phyloP scores from a whole-genome alignment of 2,797 vertebrate genomes.

The Graptemys geographica region DNA sequence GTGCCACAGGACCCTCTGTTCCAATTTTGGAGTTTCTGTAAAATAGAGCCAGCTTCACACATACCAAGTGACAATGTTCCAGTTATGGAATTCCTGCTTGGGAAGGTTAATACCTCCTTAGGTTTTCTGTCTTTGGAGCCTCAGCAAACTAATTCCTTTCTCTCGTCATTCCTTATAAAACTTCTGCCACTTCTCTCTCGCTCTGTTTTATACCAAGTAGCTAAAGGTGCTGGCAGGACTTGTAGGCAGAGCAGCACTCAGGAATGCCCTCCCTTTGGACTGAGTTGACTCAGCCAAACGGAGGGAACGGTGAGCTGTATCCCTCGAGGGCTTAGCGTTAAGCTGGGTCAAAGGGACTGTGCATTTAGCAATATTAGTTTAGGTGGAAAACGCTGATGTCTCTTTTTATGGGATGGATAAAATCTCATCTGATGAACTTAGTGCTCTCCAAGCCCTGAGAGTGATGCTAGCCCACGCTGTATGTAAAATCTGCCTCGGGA shows the following conservation, averaged over 20 bases:
- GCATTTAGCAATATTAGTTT: not conserved
- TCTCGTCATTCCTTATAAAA: not conserved
- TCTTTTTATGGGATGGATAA: not conserved
- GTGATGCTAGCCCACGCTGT: not conserved
- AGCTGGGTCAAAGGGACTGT: not conserved
- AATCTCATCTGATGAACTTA: not conserved
- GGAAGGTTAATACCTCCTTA: not conserved
- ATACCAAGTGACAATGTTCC: not conserved
- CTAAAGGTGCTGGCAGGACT: not conserved
- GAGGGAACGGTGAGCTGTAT: not conserved
- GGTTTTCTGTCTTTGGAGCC: not conserved
- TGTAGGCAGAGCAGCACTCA: not conserved
- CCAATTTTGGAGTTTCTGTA: not conserved
- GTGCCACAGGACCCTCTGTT: not conserved
- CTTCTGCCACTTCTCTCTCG: not conserved
- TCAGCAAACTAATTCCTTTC: not conserved
- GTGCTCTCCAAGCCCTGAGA: not conserved
- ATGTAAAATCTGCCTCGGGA: not conserved
- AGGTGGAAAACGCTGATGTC: not conserved
- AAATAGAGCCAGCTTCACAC: not conserved
- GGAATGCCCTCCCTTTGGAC: not conserved
- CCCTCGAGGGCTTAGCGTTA: not conserved
- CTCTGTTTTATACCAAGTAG: not conserved
- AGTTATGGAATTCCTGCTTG: not conserved
- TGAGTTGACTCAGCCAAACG: not conserved